Percentiles rank a stretch among this genome's conserved stretches.
Conservation (phyloP, 2,113 vertebrate genomes). For the Halichoerus grypus region DNA sequence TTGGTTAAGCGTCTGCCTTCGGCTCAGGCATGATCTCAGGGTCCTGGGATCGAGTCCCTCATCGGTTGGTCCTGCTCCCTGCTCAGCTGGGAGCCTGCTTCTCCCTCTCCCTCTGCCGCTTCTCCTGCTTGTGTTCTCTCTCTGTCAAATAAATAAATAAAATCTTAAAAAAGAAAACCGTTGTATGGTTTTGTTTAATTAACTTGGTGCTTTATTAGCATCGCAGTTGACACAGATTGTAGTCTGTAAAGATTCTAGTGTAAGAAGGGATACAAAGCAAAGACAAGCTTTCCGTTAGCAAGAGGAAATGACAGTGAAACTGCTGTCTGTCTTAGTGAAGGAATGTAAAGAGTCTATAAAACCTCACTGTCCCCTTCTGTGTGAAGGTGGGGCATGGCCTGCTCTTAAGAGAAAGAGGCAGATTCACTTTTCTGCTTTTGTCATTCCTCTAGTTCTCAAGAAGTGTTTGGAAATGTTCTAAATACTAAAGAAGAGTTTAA, state of each 20-base stretch:
- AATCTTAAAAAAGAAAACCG: too few relatives aligned
- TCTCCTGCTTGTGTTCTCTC: too few relatives aligned
- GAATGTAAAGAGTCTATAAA: not conserved
- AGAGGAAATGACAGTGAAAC: not conserved
- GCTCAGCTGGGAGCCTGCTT: too few relatives aligned
- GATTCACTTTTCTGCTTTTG: not conserved
- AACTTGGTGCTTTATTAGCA: not conserved
- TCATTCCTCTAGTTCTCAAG: not conserved
- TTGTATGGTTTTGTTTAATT: constrained; percentile 13
- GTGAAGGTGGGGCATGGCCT: not conserved
- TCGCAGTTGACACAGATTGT: not conserved
- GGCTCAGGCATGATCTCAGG: too few relatives aligned
- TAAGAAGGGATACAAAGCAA: constrained; percentile 7
- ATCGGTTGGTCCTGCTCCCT: too few relatives aligned
- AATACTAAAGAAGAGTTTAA: constrained; percentile 31
- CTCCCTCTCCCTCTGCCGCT: too few relatives aligned
- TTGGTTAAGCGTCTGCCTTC: too few relatives aligned
- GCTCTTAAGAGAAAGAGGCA: not conserved
- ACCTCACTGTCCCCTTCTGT: not conserved
- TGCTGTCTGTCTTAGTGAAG: not conserved
- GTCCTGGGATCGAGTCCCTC: too few relatives aligned
- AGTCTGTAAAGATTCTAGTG: not conserved
- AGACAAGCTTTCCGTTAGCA: not conserved
- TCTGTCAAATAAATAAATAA: too few relatives aligned
- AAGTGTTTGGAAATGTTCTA: constrained; percentile 22